Percentiles rank a stretch among this genome's conserved stretches.
These are phyloP conservation scores for Digitonthophagus gazella DNA, from an alignment of 2,888 invertebrate species.

Conservation along the genomic window DNA sequence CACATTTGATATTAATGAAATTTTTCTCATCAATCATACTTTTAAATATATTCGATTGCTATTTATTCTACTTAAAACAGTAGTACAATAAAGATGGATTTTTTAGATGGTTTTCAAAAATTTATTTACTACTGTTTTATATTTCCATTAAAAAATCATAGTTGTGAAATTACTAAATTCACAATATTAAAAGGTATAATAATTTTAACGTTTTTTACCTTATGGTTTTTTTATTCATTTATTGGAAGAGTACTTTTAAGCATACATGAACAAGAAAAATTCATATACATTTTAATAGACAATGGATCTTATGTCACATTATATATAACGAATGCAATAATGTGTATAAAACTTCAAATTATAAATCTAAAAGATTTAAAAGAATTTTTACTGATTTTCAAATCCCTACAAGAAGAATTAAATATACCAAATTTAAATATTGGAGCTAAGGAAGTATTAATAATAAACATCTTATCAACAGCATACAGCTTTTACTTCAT, in stretches of 20 bases:
- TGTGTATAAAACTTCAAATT: background rate
- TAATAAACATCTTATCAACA: background rate
- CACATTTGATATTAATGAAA: background rate
- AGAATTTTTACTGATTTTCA: background rate
- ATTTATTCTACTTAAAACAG: too few relatives aligned
- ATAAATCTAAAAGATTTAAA: background rate
- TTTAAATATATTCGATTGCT: too few relatives aligned
- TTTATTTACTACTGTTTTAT: background rate
- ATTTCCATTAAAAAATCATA: background rate
- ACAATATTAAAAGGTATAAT: background rate
- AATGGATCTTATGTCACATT: background rate
- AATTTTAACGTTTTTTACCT: background rate
- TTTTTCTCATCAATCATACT: background rate
- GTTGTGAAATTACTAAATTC: background rate
- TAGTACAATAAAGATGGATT: too few relatives aligned
- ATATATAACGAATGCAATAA: background rate
- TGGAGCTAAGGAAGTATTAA: background rate
- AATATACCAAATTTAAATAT: background rate
- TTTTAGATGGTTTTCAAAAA: background rate
- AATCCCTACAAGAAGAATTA: background rate
- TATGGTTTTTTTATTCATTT: background rate
- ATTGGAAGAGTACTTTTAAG: background rate
- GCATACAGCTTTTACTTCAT: background rate
- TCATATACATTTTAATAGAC: background rate
- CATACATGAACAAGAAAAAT: background rate